Evolutionary conservation across 1,140 invertebrate species (phyloP), one percentile per base, ranked within the genome.

Genomic region (Orius insidiosus): DNA sequence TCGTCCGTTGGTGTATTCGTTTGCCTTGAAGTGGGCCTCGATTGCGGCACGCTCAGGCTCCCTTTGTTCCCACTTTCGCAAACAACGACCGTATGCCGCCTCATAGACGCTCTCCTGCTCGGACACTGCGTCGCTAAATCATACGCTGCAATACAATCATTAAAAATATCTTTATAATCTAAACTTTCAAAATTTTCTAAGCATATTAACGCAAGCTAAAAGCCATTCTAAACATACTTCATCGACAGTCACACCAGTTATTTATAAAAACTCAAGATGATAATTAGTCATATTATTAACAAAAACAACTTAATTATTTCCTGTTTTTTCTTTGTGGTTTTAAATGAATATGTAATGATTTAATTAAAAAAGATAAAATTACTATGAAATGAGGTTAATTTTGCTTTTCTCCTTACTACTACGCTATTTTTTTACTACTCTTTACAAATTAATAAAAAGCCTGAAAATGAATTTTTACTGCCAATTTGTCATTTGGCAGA

Each of bases 41-140:
- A 80, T 54, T 81, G 76, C 18, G 80, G 80, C 48, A 82, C 66
- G 3, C 79, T 82, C 36, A 78, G 70, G 18, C 67, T 69, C 0
- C 68, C 70, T 6, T 59, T 55, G 24, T 65, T 56, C 59, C 63
- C 61, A 57, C 64, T 63, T 46, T 70, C 68, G 59, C 65, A 72
- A 51, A 67, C 67, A 6, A 69, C 70, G 9, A 80, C 71, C 1
- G 80, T 78, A 59, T 84, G 80, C 31, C 79, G 73, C n/a, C 78
- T 68, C 57, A 72, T 68, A 3, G 72, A 75, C 14, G 71, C 72
- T 33, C 76, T 68, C 45, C 75, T 65, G 33, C 74, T 75, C 45
- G 77, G 76, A 59, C 78, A 80, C 54, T 83, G 79, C 10, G 78
- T 83, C 42, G 81, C 81, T 58, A 86, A 61, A 62, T 85, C 83